These are phyloP conservation scores for Ornithoptera priamus DNA, from an alignment of 2,888 invertebrate species.

Conservation along the genomic window DNA sequence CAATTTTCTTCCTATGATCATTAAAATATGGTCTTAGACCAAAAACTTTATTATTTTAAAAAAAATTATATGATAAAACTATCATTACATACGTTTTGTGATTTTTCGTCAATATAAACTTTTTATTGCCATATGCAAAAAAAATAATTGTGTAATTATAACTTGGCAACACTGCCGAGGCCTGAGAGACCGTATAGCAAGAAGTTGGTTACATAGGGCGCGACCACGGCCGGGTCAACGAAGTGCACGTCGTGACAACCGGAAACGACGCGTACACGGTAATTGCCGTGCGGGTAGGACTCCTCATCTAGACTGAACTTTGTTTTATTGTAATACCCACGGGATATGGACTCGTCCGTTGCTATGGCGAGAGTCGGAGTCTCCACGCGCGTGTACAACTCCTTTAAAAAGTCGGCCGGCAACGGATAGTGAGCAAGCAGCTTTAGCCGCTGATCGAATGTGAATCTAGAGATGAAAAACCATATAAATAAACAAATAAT, in stretches of 20 bases:
- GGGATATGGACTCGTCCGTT: slow-evolving; percentile 43
- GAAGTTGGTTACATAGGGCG: slow-evolving; percentile 59
- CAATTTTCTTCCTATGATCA: too few relatives aligned
- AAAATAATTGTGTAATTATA: background rate
- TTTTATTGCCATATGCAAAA: too few relatives aligned
- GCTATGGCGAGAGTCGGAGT: slow-evolving; percentile 52
- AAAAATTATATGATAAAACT: too few relatives aligned
- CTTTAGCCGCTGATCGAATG: slow-evolving; percentile 78
- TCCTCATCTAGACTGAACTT: slow-evolving; percentile 52
- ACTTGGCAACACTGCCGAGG: slow-evolving; percentile 37
- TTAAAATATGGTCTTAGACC: too few relatives aligned
- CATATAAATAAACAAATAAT: too few relatives aligned
- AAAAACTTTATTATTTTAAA: too few relatives aligned
- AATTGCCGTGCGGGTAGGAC: slow-evolving; percentile 44
- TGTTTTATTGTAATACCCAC: slow-evolving; percentile 42
- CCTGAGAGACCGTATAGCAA: slow-evolving; percentile 52
- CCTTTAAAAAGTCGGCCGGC: slow-evolving; percentile 49
- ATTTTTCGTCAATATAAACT: too few relatives aligned
- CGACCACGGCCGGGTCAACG: slow-evolving; percentile 74
- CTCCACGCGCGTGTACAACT: slow-evolving; percentile 48
- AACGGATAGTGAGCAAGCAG: slow-evolving; percentile 52
- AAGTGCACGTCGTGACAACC: slow-evolving; percentile 83
- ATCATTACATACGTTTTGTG: too few relatives aligned
- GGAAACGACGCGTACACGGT: slow-evolving; percentile 53
- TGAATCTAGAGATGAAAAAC: slow-evolving; percentile 57